A percentile compares a stretch with the other conserved stretches of the same genome.
These are phyloP conservation scores for Endotricha flammealis DNA, from an alignment of 2,888 invertebrate species.

Conservation along the genomic window DNA sequence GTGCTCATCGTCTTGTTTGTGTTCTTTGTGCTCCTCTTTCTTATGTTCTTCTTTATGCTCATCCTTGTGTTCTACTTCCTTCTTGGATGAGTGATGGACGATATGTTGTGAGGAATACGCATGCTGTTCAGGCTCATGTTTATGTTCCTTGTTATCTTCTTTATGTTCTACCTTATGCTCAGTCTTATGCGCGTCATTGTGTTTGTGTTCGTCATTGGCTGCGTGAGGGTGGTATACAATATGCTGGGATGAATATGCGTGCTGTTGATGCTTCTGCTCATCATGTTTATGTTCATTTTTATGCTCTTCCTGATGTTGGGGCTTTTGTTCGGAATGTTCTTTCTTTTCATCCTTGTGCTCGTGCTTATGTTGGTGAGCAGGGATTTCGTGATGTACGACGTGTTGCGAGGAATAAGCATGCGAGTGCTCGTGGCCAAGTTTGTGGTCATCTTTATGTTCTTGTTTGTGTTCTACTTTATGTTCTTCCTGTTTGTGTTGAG, in stretches of 20 bases:
- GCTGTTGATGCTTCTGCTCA: background rate
- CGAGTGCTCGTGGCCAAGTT: background rate
- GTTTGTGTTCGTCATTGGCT: constrained; percentile 6
- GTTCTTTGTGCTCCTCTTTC: background rate
- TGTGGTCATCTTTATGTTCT: constrained; percentile 3
- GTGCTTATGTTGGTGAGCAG: constrained; percentile 1
- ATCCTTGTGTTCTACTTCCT: constrained; percentile 1
- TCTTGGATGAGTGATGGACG: too few species aligned
- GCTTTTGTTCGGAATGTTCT: background rate
- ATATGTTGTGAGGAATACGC: too few species aligned
- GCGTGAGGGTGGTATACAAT: constrained; percentile 3
- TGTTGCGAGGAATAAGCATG: too few species aligned
- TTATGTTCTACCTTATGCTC: too few species aligned
- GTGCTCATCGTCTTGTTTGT: constrained; percentile 2
- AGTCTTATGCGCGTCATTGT: constrained; percentile 10
- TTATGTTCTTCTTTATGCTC: constrained; percentile 4
- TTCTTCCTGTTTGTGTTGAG: constrained; percentile 1
- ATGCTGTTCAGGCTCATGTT: too few species aligned
- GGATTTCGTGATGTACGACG: too few species aligned
- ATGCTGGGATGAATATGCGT: constrained; percentile 8
- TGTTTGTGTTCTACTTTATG: constrained; percentile 2
- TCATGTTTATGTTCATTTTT: constrained; percentile 2
- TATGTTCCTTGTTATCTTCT: too few species aligned
- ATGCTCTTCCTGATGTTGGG: constrained; percentile 1
- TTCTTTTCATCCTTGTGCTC: constrained; percentile 2